Conservation (phyloP, 2,888 invertebrate genomes). For the Maniola hyperantus region DNA sequence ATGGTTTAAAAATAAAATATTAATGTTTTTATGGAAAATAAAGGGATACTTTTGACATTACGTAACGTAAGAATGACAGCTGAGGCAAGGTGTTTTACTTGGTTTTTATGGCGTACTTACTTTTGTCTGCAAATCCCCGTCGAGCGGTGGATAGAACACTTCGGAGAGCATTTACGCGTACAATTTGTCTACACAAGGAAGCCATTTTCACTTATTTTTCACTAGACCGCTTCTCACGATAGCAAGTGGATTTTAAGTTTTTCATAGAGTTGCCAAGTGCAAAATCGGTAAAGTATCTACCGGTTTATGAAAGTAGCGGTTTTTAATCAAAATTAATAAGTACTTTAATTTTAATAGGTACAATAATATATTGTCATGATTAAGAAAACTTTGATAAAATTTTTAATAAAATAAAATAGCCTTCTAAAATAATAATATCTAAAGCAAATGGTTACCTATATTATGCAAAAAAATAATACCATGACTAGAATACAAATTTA, state of each 20-base stretch:
- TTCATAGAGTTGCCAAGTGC: slow-evolving; percentile 42
- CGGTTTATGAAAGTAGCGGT: background rate
- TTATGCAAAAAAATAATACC: too few species aligned
- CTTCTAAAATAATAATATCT: too few species aligned
- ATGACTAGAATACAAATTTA: too few species aligned
- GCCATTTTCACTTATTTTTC: slow-evolving; percentile 84
- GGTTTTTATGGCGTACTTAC: slow-evolving; percentile 74
- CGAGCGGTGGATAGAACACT: slow-evolving; percentile 84
- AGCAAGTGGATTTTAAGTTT: slow-evolving; percentile 60
- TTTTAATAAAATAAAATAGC: too few species aligned
- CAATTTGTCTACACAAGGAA: slow-evolving; percentile 88
- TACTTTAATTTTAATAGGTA: too few species aligned
- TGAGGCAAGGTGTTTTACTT: slow-evolving; percentile 47
- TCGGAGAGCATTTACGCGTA: slow-evolving; percentile 84
- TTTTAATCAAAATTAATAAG: background rate
- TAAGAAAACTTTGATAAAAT: too few species aligned
- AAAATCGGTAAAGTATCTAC: slow-evolving; percentile 39
- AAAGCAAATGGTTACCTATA: too few species aligned
- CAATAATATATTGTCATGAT: too few species aligned
- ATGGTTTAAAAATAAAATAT: slow-evolving; percentile 1
- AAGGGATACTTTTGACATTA: slow-evolving; percentile 68
- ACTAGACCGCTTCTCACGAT: slow-evolving; percentile 77
- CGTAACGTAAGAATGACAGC: slow-evolving; percentile 75
- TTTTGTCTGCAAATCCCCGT: slow-evolving; percentile 84
- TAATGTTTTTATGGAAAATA: slow-evolving; percentile 37